Evolutionary conservation across 2,797 vertebrate genomes (phyloP).

Genomic region (Dromococcyx pavoninus): DNA sequence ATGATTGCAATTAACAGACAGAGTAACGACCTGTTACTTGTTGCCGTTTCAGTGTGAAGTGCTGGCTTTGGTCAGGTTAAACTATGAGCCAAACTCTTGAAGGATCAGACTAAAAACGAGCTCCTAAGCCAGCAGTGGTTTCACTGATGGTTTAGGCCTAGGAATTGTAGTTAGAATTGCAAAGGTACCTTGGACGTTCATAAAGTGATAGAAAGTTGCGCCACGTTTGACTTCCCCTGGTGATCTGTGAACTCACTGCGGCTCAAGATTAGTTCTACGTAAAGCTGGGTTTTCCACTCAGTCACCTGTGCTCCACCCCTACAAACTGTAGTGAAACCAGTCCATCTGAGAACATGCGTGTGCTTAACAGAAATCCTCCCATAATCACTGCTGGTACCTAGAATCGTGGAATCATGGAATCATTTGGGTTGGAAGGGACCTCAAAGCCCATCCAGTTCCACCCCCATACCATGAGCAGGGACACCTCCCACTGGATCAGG

Average conservation of each 20-base stretch:
- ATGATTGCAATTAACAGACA: background rate
- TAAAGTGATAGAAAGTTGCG: background rate
- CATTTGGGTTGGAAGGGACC: too few species aligned
- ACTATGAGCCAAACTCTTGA: background rate
- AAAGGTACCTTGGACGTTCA: background rate
- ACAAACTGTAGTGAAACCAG: background rate
- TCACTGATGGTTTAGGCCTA: background rate
- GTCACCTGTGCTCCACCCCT: background rate
- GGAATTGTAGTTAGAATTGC: background rate
- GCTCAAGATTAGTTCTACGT: background rate
- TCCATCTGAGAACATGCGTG: background rate
- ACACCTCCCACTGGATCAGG: too few species aligned
- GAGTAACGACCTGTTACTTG: background rate
- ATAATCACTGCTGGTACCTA: conserved; percentile 13
- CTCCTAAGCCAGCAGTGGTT: background rate
- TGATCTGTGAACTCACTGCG: background rate
- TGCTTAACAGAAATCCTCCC: background rate
- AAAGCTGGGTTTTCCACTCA: background rate
- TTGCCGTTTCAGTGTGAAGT: background rate
- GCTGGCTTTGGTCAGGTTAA: background rate
- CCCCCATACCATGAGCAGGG: too few species aligned
- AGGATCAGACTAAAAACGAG: background rate
- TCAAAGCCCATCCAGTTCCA: too few species aligned
- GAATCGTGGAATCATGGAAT: too few species aligned
- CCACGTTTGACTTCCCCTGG: background rate